Conservation (phyloP, 2,797 vertebrate genomes). For the Galago senegalensis region DNA sequence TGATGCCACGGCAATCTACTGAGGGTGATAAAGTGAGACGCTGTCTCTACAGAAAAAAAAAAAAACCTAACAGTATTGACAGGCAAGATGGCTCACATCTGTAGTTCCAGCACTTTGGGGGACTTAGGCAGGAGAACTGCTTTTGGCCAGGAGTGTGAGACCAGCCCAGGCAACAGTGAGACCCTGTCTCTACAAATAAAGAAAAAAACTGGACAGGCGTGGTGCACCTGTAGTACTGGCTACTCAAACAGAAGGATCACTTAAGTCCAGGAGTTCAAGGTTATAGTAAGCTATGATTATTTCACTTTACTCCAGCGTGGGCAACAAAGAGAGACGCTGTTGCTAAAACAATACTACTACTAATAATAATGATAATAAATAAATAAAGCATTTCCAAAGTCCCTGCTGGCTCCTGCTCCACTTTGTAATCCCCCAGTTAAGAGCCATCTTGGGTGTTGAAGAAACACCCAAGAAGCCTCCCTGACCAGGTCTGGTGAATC, state of each 20-base stretch:
- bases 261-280: background rate
- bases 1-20: too few species aligned
- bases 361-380: background rate
- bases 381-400: background rate
- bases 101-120: background rate
- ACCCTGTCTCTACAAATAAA: background rate
- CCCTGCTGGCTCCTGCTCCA: background rate
- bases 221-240: background rate
- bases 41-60: too few species aligned
- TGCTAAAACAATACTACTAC: background rate
- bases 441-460: background rate
- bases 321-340: background rate
- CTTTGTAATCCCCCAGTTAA: background rate
- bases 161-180: background rate
- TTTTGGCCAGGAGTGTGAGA: background rate
- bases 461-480: background rate
- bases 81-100: too few species aligned
- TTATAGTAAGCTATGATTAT: background rate
- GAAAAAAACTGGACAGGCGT: background rate
- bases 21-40: too few species aligned
- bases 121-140: background rate
- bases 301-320: background rate
- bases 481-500: background rate
- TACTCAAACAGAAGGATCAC: background rate
- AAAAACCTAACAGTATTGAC: too few species aligned